Evolutionary conservation across 2,113 vertebrate species (phyloP), one percentile per base, ranked within the genome.

Genomic region (Thalassarche chlororhynchos): DNA sequence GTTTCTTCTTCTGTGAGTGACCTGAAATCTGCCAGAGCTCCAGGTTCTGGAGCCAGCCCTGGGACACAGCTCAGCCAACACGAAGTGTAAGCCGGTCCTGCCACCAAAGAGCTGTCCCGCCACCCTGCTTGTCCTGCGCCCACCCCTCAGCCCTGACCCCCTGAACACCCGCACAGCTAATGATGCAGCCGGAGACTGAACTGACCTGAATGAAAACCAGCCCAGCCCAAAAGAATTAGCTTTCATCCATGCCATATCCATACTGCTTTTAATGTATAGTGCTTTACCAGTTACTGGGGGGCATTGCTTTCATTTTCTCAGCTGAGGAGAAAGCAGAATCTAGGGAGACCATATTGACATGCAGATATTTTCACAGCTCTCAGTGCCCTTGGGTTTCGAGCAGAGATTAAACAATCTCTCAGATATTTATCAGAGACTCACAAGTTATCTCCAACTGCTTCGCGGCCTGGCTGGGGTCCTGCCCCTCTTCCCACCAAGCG

Each of bases 151-250:
- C 58, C 46, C 38, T 51, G 52, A 55, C 8, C 24, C 69, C 23
- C 8, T 9, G 0, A 60, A n/a, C 66, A 28, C 26, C 34, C 1
- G 5, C 42, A 46, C 28, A 2, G 23, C 54, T 13, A 8, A 17
- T 0, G 9, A 17, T 47, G 47, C 1, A 0, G 32, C 10, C 1
- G 1, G 8, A 26, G 49, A n/a, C 54, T 1, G 6, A 60, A 9
- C 10, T 2, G n/a, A 20, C 25, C 54, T 4, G 17, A 16, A 32
- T 0, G 6, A 36, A 51, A 70, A 6, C 44, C 46, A 71, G 7
- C 6, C 38, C 47, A 44, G 69, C 42, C 65, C 5, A 2, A 34
- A 40, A 9, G 11, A 54, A 40, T 25, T 34, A 4, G 6, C 5
- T 3, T 14, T 20, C n/a, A 8, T 10, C 61, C 34, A 9, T 2